Base-by-base conservation (phyloP, 2,797 vertebrate species). In the Pangasius sanitwongsei region DNA sequence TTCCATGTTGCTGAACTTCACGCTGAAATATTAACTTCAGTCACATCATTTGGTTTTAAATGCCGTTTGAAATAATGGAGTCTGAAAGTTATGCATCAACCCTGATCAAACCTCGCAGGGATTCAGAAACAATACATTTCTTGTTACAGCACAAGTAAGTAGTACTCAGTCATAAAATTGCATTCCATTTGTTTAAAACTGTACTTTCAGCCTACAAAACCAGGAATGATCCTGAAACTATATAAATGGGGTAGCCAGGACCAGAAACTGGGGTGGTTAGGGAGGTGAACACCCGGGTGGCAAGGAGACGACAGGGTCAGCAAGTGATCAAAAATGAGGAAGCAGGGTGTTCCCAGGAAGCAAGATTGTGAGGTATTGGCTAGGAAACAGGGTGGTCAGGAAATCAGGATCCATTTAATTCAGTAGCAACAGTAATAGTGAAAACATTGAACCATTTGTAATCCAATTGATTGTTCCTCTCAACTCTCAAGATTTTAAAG, bases 11-110 rank as follows among this genome's bases (percentile, higher is more conserved):
- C 23, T 59, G 55, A 82, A 61, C 55, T 59, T 82, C 53, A 80
- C 48, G 75, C 48, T 77, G 70, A 90, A 86, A 83, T 85, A 41
- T 83, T 70, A 84, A 85, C 86, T 86, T 90, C 78, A 87, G 59
- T 84, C 59, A 82, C 63, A 85, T 75, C 31, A 83, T 53, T 69
- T 67, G 59, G 37, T 65, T 83, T 83, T 65, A 67, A 84, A 69
- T 31, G 28, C 28, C 41, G 2, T 50, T 53, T 2, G 7, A 50
- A 53, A 11, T 69, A 69, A 53, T 34, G 4, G 9, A 67, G 61
- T 12, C 44, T 50, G 41, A 67, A 31, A 31, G 5, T 15, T 23
- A 61, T 41, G 41, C 13, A 65, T n/a, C 28, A 65, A n/a, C 15
- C 23, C 13, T 63, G 41, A 83, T 65, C 55, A 28, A 25, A 61